Conservation (phyloP, 1,140 invertebrate genomes). For the Listronotus bonariensis region DNA sequence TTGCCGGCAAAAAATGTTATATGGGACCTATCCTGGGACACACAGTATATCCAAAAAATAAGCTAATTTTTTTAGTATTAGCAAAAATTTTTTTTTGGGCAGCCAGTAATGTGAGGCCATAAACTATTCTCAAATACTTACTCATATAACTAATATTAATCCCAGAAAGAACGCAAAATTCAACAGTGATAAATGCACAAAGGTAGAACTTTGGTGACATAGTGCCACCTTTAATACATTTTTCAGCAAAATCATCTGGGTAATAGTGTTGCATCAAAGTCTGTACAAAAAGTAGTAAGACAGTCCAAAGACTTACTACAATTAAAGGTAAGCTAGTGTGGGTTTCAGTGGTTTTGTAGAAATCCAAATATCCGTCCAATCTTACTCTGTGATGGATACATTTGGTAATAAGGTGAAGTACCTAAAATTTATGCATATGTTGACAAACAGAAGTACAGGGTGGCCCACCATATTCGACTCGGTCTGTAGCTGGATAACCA, state of each 20-base stretch:
- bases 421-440: constrained; percentile 53
- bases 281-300: constrained; percentile 62
- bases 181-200: constrained; percentile 60
- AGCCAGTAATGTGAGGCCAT: too few species aligned
- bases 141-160: constrained; percentile 65
- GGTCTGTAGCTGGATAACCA: too few species aligned
- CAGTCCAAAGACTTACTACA: constrained; percentile 67
- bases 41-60: too few species aligned
- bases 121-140: too few species aligned
- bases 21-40: too few species aligned
- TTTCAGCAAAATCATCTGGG: constrained; percentile 62
- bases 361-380: constrained; percentile 68
- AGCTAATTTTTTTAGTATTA: too few species aligned
- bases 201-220: constrained; percentile 65
- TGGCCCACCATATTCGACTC: too few species aligned
- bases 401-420: constrained; percentile 64
- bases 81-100: too few species aligned
- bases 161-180: constrained; percentile 61
- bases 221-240: constrained; percentile 62
- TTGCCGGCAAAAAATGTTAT: too few species aligned
- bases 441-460: too few species aligned
- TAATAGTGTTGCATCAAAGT: constrained; percentile 68
- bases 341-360: constrained; percentile 66
- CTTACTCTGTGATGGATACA: constrained; percentile 63
- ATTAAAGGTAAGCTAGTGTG: constrained; percentile 66